phyloP scores from a whole-genome alignment of 2,113 vertebrate species.

The Phylloscopus whistleri region DNA sequence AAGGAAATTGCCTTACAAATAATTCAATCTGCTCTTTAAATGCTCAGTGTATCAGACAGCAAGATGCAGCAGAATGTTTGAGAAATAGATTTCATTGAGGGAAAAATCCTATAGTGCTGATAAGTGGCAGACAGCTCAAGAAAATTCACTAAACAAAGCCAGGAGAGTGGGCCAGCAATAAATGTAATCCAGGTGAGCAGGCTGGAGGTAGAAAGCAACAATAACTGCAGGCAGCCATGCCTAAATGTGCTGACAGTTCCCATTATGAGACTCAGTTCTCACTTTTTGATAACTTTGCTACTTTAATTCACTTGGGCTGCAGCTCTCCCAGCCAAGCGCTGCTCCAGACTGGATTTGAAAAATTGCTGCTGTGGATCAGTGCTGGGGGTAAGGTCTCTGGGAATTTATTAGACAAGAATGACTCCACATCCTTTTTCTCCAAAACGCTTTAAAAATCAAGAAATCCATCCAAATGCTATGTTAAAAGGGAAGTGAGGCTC shows the following conservation, averaged over 20 bases:
- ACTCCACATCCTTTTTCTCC: background rate
- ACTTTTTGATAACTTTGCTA: constrained; percentile 37
- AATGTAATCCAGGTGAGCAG: constrained; percentile 23
- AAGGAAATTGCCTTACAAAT: background rate
- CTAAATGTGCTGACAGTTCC: constrained; percentile 24
- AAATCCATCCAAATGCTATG: background rate
- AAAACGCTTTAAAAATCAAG: background rate
- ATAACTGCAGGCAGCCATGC: background rate
- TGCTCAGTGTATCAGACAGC: background rate
- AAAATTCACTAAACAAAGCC: constrained; percentile 22
- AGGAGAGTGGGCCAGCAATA: background rate
- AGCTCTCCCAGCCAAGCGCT: background rate
- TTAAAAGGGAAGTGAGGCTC: background rate
- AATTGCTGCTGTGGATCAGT: background rate
- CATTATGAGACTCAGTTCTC: background rate
- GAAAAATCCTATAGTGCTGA: background rate
- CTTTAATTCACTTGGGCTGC: constrained; percentile 9
- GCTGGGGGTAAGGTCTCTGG: background rate
- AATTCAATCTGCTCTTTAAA: constrained; percentile 4
- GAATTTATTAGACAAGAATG: background rate
- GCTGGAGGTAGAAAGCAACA: constrained; percentile 2
- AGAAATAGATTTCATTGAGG: constrained; percentile 11
- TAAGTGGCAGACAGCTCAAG: constrained; percentile 10
- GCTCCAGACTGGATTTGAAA: background rate
- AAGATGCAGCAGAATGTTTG: background rate